These are phyloP conservation scores for Valencia hispanica DNA, from an alignment of 2,797 vertebrate genomes.

Conservation along the genomic window DNA sequence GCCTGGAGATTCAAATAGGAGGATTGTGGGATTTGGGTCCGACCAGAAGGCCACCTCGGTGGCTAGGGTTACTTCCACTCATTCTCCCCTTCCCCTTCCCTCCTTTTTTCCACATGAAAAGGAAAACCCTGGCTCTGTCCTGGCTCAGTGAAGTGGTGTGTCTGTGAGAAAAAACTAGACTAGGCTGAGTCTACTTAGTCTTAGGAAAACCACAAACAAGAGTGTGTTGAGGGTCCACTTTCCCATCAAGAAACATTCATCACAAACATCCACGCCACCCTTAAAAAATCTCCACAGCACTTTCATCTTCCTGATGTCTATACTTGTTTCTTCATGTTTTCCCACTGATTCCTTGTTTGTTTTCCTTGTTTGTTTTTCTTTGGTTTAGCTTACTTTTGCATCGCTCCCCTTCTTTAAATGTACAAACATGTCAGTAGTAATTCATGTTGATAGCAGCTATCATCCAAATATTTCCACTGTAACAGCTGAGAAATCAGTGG, in stretches of 20 bases:
- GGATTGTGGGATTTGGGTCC: slow-evolving; percentile 57
- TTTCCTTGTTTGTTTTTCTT: slow-evolving; percentile 51
- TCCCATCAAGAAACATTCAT: slow-evolving; percentile 52
- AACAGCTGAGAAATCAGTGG: slow-evolving; percentile 77
- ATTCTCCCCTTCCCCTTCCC: slow-evolving; percentile 57
- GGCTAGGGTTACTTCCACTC: slow-evolving; percentile 75
- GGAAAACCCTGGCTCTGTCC: slow-evolving; percentile 65
- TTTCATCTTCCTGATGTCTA: slow-evolving; percentile 31
- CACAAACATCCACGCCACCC: slow-evolving; percentile 20
- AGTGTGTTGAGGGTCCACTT: slow-evolving; percentile 49
- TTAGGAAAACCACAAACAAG: slow-evolving; percentile 73
- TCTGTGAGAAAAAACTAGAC: slow-evolving; percentile 52
- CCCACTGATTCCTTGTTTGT: slow-evolving; percentile 19
- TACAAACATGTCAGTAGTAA: slow-evolving; percentile 78
- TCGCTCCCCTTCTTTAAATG: slow-evolving; percentile 41
- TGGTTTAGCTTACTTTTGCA: slow-evolving; percentile 44
- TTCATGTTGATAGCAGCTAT: slow-evolving; percentile 74
- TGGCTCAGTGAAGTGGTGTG: slow-evolving; percentile 52
- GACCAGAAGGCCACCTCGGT: slow-evolving; percentile 73
- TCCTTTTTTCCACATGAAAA: slow-evolving; percentile 70
- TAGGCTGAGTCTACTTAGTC: slow-evolving; percentile 57
- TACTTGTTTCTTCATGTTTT: slow-evolving; percentile 38
- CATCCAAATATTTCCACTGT: slow-evolving; percentile 80
- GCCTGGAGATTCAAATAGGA: slow-evolving; percentile 44
- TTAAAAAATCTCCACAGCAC: slow-evolving; percentile 39